phyloP scores from a whole-genome alignment of 2,888 invertebrate genomes.

The Lithosia quadra region DNA sequence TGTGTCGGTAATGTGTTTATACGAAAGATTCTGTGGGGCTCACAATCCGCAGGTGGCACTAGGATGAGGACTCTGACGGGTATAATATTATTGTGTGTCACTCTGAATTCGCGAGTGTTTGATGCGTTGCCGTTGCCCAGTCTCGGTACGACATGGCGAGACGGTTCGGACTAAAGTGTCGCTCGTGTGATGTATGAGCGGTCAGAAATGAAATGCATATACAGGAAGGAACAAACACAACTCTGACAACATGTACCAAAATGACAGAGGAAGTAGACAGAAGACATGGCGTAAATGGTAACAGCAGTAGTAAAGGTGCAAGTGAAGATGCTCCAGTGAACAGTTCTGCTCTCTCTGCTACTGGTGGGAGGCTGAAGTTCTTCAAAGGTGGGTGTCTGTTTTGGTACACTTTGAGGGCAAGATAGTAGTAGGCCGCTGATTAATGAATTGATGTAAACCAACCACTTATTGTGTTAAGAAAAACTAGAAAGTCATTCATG shows the following conservation, averaged over 20 bases:
- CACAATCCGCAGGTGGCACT: conserved; percentile 83
- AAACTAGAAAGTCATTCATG: conserved; percentile 86
- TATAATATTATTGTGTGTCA: conserved; percentile 69
- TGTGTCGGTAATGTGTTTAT: conserved; percentile 85
- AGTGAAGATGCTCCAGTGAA: conserved; percentile 82
- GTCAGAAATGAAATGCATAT: conserved; percentile 90
- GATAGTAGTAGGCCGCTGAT: conserved; percentile 29
- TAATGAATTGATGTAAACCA: conserved; percentile 38
- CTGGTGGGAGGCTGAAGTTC: conserved; percentile 93
- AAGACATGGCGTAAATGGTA: conserved; percentile 91
- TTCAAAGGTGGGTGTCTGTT: conserved; percentile 89
- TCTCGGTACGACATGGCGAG: conserved; percentile 80
- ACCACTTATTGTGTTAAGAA: conserved; percentile 55
- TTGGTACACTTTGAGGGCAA: conserved; percentile 3
- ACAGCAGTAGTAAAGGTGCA: conserved; percentile 87
- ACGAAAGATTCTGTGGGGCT: conserved; percentile 78
- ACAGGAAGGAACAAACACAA: conserved; percentile 88
- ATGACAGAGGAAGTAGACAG: conserved; percentile 89
- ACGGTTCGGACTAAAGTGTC: conserved; percentile 79
- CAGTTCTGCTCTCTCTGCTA: conserved; percentile 77
- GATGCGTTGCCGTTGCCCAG: conserved; percentile 69
- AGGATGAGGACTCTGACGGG: conserved; percentile 84
- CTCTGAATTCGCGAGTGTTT: conserved; percentile 72
- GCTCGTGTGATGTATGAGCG: conserved; percentile 84
- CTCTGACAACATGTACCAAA: conserved; percentile 91